Base-by-base conservation (phyloP, 2,113 vertebrate species). In the Pluvialis apricaria region DNA sequence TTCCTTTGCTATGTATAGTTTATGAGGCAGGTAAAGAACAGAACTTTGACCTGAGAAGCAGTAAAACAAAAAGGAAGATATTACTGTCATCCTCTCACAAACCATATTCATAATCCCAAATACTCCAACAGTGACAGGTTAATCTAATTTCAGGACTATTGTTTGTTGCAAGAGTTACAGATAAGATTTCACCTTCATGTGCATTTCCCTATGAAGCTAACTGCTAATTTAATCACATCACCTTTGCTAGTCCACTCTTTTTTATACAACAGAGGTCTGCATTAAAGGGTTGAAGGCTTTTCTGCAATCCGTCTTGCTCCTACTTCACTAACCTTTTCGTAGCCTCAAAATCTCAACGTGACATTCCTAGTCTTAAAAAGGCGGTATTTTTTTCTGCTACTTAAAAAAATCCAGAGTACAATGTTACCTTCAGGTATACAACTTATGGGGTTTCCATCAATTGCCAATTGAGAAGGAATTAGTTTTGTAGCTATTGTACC, bases 381-480 rank as follows among this genome's bases (percentile, higher is more conserved):
- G 69, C 10, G 10, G 38, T 11, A 68, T 24, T 95, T 81, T 90
- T 77, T 66, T 8, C 44, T 86, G 68, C n/a, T 51, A 7, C 40
- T 65, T 54, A 44, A 13, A 84, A 88, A 94, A 88, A 47, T 36
- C 28, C 76, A 85, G n/a, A 87, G 47, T 32, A 68, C 2, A 5
- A 55, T 5, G n/a, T 81, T 93, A 83, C 84, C 81, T 88, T 85
- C 65, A 57, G 54, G 45, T 49, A 87, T 6, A 61, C 82, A 91
- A 91, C 84, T 95, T 82, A 96, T 10, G 64, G 96, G 71, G 88
- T 88, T 91, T 82, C 78, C 81, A 86, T 52, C 10, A 31, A 83
- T 5, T 75, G 88, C 88, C 82, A 96, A 75, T 68, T 55, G 83
- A 93, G 77, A 95, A 90, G 49, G 91, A 96, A 93, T 93, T 79